Base-by-base conservation (phyloP, 2,113 vertebrate species). In the Hylia prasina region DNA sequence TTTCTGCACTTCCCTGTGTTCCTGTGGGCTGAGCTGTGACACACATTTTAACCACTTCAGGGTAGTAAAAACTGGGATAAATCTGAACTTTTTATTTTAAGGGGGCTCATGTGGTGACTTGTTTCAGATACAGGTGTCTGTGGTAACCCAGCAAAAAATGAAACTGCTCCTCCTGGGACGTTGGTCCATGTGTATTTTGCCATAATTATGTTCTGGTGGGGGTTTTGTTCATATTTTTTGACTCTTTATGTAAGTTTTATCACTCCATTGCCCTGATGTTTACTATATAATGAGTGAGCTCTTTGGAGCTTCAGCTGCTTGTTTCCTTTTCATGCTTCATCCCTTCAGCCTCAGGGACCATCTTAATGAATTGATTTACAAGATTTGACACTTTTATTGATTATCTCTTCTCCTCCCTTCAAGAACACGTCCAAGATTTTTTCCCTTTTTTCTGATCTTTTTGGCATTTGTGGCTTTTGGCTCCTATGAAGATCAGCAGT, bases 11-110 rank as follows among this genome's bases (percentile, higher is more conserved):
- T 54, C 35, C 1, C 0, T 31, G 54, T 53, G 44, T 39, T 60
- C 12, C 54, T 61, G 13, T 35, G 44, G 42, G 33, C 8, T 39
- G 40, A 27, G 7, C 47, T 68, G 58, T 9, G 21, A 27, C 47
- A 24, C 25, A 5, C 0, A 0, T 40, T 92, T 45, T n/a, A 45
- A 19, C 48, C 27, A 0, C 35, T 42, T 53, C 27, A 69, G 18
- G 40, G 7, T 17, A 37, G 16, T 4, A 22, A 30, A 30, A 10
- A 24, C 14, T 25, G 6, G 14, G 68, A n/a, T 53, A 61, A 92
- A 64, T 3, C 9, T 6, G 16, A 80, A 13, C 5, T 22, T 76
- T 47, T 35, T 33, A 2, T 72, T 72, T 44, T n/a, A 28, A 85
- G 20, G 23, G 44, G 15, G 16, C 10, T 63, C 70, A 5, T 0